Evolutionary conservation across 92 coral and sea anemone species (phyloP).

Genomic region (Metridium senile): DNA sequence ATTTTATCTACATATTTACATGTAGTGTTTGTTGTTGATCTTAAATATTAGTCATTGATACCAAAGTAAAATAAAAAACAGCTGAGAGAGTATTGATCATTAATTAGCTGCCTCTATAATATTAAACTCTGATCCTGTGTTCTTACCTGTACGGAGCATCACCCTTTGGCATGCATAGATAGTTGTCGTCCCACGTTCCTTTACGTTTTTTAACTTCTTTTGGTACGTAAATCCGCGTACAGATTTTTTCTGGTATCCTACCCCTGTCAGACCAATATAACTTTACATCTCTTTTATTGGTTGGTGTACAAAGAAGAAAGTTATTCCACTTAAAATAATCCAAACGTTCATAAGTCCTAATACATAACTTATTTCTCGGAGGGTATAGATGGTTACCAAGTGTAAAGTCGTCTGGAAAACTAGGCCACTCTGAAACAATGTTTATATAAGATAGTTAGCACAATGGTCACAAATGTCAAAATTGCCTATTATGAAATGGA

Average conservation of each 20-base stretch:
- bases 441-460: not conserved
- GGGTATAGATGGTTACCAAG: constrained; percentile 32
- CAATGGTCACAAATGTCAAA: too few species aligned
- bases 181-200: constrained; percentile 71
- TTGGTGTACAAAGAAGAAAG: constrained; percentile 68
- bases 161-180: constrained; percentile 59
- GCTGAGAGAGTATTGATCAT: too few species aligned
- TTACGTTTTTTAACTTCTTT: constrained; percentile 39
- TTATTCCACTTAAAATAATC: constrained; percentile 69
- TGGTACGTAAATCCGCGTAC: constrained; percentile 63
- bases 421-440: constrained; percentile 51
- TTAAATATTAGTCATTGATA: too few species aligned
- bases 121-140: too few species aligned
- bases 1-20: too few species aligned
- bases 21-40: too few species aligned
- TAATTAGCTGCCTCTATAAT: too few species aligned
- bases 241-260: constrained; percentile 40
- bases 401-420: constrained; percentile 75
- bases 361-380: constrained; percentile 48
- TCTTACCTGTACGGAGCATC: constrained; percentile 51
- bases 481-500: too few species aligned
- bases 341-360: constrained; percentile 71
- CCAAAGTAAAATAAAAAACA: too few species aligned
- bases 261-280: constrained; percentile 82
- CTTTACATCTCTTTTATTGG: constrained; percentile 45